phyloP scores from a whole-genome alignment of 2,888 invertebrate genomes.

The Thalpophila matura region DNA sequence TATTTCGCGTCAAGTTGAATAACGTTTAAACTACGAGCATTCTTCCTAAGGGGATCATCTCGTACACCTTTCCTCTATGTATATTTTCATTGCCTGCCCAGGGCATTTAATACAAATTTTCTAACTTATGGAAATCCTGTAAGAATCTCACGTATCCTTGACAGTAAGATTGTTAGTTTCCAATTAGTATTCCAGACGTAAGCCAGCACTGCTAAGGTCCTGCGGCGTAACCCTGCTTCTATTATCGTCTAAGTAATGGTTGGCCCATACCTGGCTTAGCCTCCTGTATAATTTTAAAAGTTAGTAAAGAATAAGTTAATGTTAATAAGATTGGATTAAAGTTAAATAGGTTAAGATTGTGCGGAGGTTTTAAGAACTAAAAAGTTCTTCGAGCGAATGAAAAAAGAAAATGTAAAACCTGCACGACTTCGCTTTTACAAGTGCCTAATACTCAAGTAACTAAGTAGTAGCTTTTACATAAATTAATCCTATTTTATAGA shows the following conservation, averaged over 20 bases:
- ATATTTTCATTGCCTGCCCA: no score
- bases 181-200: conserved; percentile 54
- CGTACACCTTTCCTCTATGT: no score
- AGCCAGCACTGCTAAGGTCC: conserved; percentile 32
- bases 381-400: background rate
- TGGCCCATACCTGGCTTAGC: conserved; percentile 24
- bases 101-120: no score
- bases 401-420: background rate
- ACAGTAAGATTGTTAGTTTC: conserved; percentile 40
- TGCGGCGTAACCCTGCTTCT: conserved; percentile 31
- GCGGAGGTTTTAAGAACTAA: background rate
- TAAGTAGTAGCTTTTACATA: background rate
- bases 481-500: conserved; percentile 5
- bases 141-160: conserved; percentile 33
- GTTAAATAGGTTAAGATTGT: no score
- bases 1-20: no score
- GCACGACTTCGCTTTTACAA: no score
- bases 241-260: conserved; percentile 46
- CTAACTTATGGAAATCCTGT: conserved; percentile 42
- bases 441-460: background rate
- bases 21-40: no score
- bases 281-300: conserved; percentile 23
- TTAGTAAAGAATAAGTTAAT: conserved; percentile 24
- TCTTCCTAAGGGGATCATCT: no score
- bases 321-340: conserved; percentile 2